phyloP scores from a whole-genome alignment of 1,140 invertebrate genomes.

The Ooceraea biroi region DNA sequence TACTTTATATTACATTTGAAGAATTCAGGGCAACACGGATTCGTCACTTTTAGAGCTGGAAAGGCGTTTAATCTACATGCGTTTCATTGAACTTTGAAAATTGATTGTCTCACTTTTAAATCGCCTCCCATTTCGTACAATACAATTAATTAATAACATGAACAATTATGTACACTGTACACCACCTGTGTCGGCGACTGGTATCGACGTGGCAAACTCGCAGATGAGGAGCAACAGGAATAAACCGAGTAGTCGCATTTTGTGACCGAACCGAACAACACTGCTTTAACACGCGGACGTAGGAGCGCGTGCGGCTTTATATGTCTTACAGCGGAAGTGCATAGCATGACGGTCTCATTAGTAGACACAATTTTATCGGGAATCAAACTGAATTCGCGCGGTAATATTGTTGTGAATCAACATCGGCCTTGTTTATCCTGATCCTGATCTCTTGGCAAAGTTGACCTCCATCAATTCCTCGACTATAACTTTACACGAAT shows the following conservation, averaged over 20 bases:
- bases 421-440: conserved; percentile 42
- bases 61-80: background rate
- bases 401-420: conserved; percentile 49
- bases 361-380: conserved; percentile 69
- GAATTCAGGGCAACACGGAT: background rate
- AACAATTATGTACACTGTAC: background rate
- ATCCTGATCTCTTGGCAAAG: conserved; percentile 35
- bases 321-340: conserved; percentile 66
- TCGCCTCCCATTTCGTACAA: too few relatives aligned
- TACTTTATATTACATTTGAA: background rate
- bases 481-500: conserved; percentile 14
- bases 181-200: conserved; percentile 47
- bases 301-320: conserved; percentile 59
- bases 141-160: background rate
- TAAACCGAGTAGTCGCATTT: conserved; percentile 54
- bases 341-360: conserved; percentile 64
- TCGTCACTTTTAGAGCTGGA: background rate
- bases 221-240: conserved; percentile 49
- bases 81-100: background rate
- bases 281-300: conserved; percentile 35
- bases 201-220: conserved; percentile 21
- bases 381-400: conserved; percentile 62
- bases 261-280: conserved; percentile 36
- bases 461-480: background rate
- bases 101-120: background rate